phyloP scores from a whole-genome alignment of 2,888 invertebrate genomes.

The Heliconius sara region DNA sequence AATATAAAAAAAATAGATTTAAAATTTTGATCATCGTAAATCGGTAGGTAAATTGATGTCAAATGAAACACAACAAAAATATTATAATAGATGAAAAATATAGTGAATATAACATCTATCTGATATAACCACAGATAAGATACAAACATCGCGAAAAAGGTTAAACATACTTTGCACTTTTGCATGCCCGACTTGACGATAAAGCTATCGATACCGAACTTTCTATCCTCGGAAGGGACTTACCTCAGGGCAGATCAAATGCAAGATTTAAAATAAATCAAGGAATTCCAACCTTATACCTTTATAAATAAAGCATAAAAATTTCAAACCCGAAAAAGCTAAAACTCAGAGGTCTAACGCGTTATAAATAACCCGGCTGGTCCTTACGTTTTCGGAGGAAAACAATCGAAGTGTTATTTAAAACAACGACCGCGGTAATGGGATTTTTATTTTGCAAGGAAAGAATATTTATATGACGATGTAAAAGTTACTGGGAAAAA shows the following conservation, averaged over 20 bases:
- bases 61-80: neutral
- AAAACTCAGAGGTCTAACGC: conserved; percentile 54
- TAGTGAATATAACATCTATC: neutral
- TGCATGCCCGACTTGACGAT: conserved; percentile 45
- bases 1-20: neutral
- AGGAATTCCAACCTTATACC: conserved; percentile 24
- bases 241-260: conserved; percentile 48
- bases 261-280: conserved; percentile 38
- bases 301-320: conserved; percentile 49
- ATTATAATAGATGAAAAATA: neutral
- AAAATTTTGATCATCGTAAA: neutral
- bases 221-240: conserved; percentile 53
- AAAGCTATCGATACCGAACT: conserved; percentile 52
- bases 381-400: conserved; percentile 54
- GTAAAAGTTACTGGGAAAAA: neutral
- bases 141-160: conserved; percentile 29
- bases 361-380: conserved; percentile 60
- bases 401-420: conserved; percentile 50
- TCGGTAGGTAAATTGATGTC: neutral
- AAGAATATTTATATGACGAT: conserved; percentile 1
- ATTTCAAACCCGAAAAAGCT: neutral
- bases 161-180: conserved; percentile 39
- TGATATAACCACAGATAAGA: conserved; percentile 20
- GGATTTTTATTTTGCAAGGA: conserved; percentile 23
- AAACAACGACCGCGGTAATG: conserved; percentile 32